A percentile compares a stretch with the other conserved stretches of the same genome.
Conservation (phyloP, 2,888 invertebrate species). For the Tipula helvola region DNA sequence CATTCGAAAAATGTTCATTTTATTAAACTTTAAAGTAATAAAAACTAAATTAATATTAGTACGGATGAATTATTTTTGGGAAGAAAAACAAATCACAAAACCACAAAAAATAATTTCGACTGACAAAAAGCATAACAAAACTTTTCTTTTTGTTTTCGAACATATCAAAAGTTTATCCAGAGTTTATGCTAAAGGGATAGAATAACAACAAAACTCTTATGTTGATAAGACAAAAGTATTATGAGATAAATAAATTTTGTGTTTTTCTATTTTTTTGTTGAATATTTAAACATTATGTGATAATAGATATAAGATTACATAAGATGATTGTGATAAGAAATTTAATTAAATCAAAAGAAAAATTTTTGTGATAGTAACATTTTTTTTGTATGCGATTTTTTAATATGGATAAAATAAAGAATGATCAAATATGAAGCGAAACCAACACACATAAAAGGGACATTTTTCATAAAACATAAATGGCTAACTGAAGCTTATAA, state of each 20-base stretch:
- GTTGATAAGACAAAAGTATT: neutral
- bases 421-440: neutral
- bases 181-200: neutral
- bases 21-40: neutral
- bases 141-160: neutral
- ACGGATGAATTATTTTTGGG: neutral
- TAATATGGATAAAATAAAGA: neutral
- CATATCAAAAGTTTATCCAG: neutral
- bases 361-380: neutral
- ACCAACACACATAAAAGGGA: neutral
- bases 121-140: neutral
- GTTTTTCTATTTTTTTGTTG: neutral
- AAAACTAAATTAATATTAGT: neutral
- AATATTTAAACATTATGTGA: neutral
- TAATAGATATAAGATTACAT: neutral
- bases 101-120: neutral
- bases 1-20: neutral
- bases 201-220: neutral
- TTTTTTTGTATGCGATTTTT: neutral
- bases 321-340: neutral
- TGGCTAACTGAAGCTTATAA: neutral
- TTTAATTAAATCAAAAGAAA: neutral
- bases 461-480: neutral
- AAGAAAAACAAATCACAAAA: neutral
- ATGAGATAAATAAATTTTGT: neutral